Percentiles rank a stretch among this genome's conserved stretches.
phyloP scores from a whole-genome alignment of 2,888 invertebrate genomes.

The Pachymerium ferrugineum region DNA sequence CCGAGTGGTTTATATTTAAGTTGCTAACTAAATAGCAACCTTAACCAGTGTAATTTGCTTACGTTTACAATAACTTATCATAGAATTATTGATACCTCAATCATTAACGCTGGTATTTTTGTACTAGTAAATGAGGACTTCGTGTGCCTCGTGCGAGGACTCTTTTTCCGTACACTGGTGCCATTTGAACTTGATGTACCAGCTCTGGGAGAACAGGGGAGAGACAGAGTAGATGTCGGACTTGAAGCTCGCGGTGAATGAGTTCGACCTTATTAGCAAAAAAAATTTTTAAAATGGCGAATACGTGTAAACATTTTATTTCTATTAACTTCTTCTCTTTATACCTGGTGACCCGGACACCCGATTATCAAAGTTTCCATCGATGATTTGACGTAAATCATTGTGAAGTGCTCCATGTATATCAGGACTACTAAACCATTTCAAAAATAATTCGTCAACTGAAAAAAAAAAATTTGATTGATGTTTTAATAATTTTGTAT shows the following conservation, averaged over 20 bases:
- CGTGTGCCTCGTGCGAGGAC: neutral
- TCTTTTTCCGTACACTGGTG: neutral
- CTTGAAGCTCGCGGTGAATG: neutral
- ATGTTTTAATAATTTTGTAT: too few species aligned
- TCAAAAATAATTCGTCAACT: slow-evolving; percentile 36
- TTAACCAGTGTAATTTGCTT: too few species aligned
- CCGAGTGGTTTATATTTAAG: too few species aligned
- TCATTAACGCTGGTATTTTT: neutral
- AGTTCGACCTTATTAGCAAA: slow-evolving; percentile 19
- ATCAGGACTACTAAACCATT: slow-evolving; percentile 35
- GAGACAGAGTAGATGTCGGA: slow-evolving; percentile 30
- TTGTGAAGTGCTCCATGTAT: slow-evolving; percentile 33
- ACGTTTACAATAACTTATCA: neutral
- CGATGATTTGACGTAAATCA: slow-evolving; percentile 32
- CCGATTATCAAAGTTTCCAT: slow-evolving; percentile 33
- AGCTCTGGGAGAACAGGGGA: slow-evolving; percentile 34
- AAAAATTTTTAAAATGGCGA: neutral
- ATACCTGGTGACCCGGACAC: neutral
- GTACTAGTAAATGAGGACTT: neutral
- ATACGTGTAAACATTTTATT: neutral
- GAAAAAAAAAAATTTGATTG: neutral
- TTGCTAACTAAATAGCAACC: too few species aligned
- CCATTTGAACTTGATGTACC: neutral
- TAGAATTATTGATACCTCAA: neutral
- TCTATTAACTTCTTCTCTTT: neutral